These are phyloP conservation scores for Cephus spinipes DNA, from an alignment of 2,888 invertebrate species.

Conservation along the genomic window DNA sequence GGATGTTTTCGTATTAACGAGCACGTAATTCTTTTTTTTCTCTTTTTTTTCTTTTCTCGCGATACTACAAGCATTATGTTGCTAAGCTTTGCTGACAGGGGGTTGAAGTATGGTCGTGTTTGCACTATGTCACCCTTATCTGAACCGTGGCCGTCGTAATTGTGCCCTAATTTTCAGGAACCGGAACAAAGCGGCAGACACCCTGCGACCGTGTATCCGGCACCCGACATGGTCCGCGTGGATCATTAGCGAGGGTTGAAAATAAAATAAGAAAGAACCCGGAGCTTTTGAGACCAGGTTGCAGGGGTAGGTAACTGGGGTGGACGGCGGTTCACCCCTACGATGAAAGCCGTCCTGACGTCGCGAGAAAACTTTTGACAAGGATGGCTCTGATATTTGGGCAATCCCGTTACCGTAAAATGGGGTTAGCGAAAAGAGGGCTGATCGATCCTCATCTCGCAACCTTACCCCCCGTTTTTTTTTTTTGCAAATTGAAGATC, in stretches of 20 bases:
- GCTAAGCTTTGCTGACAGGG: slow-evolving; percentile 39
- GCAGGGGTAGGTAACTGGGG: neutral
- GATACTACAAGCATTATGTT: slow-evolving; percentile 29
- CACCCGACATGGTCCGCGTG: neutral
- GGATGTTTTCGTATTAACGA: slow-evolving; percentile 20
- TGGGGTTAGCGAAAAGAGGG: neutral
- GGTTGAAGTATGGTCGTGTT: slow-evolving; percentile 40
- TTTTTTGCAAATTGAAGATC: neutral
- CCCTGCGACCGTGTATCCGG: slow-evolving; percentile 1
- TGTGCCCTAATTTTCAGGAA: slow-evolving; percentile 45
- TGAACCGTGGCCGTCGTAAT: slow-evolving; percentile 24
- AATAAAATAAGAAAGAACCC: neutral
- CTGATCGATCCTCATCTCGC: neutral
- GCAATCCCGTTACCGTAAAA: neutral
- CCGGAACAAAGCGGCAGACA: slow-evolving; percentile 37
- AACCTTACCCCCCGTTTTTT: neutral
- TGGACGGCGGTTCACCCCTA: too few relatives aligned
- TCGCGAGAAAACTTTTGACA: neutral
- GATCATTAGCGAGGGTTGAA: neutral
- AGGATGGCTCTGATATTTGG: neutral
- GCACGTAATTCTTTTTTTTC: slow-evolving; percentile 35
- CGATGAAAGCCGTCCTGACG: neutral
- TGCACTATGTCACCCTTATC: slow-evolving; percentile 47
- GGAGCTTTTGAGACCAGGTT: neutral
- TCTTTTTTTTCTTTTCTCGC: slow-evolving; percentile 31